Base-by-base conservation (phyloP, 2,113 vertebrate species). In the Marcusenius ussheri region DNA sequence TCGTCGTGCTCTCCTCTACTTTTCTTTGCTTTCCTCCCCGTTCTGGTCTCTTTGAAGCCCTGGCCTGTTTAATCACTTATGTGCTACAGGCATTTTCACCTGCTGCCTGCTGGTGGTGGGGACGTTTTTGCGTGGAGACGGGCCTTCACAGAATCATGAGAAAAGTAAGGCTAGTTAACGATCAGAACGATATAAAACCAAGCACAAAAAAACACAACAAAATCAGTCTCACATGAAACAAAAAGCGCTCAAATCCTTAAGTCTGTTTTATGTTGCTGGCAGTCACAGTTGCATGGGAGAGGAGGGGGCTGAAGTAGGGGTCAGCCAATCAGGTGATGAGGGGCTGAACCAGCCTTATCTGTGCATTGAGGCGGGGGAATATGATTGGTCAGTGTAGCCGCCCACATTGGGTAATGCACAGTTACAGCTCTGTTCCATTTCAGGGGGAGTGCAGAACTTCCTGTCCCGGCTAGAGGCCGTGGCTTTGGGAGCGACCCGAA, bases 261-360 rank as follows among this genome's bases (percentile, higher is more conserved):
- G 13, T 39, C 70, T 17, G 31, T 19, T 77, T 77, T 39, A 77
- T 39, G 70, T 17, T 39, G 27, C 27, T 39, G 89, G 80, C 92
- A 91, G 92, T 89, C 91, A 92, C 93, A 17, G 90, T 92, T 91
- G 90, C 89, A 83, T 53, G 88, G 84, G 87, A 90, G 46, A 89
- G 89, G 31, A 91, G 80, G 74, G 87, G 89, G 56, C 80, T 88
- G 88, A 83, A 92, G 87, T 6, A 39, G 74, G 35, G 74, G 35
- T 80, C 74, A 80, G 35, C 74, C 74, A 80, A 80, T 80, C 74
- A 80, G 74, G 15, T 80, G 35, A 80, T 42, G 35, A 74, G 66
- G 13, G 66, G 35, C 31, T 80, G 74, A 42, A 42, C 74, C 17
- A 39, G 74, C 74, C 35, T 80, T 42, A 80, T 77, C 31, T 77